A percentile compares a stretch with the other conserved stretches of the same genome.
Evolutionary conservation across 37 sponge, comb jelly and placozoan genomes (phyloP).

Genomic region (Geodia barretti): DNA sequence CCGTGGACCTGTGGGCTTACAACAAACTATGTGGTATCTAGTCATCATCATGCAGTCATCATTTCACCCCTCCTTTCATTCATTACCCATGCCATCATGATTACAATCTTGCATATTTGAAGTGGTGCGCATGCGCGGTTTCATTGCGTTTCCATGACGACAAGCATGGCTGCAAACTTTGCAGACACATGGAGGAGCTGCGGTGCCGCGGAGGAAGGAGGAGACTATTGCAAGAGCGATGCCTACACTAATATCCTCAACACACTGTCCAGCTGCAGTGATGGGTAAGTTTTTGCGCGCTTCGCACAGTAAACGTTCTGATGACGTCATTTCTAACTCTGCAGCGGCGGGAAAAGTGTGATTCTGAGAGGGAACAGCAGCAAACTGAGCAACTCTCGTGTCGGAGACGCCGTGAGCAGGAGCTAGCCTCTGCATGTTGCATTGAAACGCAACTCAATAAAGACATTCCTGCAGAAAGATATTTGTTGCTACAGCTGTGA

Average conservation of each 20-base stretch:
- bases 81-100: no score
- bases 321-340: neutral
- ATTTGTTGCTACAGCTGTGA: no score
- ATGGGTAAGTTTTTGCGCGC: neutral
- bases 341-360: neutral
- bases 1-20: conserved; percentile 14
- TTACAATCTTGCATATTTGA: no score
- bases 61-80: no score
- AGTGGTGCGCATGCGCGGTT: neutral
- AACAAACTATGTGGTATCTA: conserved; percentile 1
- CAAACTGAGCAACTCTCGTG: neutral
- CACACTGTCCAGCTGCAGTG: neutral
- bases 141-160: neutral
- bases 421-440: no score
- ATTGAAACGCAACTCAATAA: no score
- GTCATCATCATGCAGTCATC: neutral
- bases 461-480: neutral
- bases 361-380: neutral
- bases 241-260: conserved; percentile 10
- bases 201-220: neutral
- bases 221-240: neutral
- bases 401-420: neutral
- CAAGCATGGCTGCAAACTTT: conserved; percentile 8
- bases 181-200: conserved; percentile 18
- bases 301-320: no score